Percentiles rank a stretch among this genome's conserved stretches.
phyloP scores from a whole-genome alignment of 2,888 invertebrate genomes.

The Dione vanillae region DNA sequence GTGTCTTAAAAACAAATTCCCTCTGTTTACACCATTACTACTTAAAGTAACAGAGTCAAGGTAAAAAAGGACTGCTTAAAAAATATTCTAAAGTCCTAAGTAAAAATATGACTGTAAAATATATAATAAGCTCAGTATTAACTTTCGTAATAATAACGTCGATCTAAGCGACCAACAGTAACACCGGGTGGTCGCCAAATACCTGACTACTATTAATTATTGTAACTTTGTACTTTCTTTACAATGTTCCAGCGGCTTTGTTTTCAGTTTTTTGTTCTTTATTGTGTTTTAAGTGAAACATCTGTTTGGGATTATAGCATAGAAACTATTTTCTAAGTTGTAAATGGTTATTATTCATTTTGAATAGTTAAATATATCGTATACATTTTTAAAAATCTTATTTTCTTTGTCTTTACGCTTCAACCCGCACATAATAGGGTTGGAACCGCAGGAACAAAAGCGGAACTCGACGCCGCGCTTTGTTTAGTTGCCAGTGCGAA shows the following conservation, averaged over 20 bases:
- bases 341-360: not conserved
- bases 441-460: too few species aligned
- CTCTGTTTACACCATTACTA: not conserved
- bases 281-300: constrained; percentile 2
- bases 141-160: not conserved
- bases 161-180: not conserved
- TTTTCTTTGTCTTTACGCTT: too few species aligned
- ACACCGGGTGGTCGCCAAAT: constrained; percentile 14
- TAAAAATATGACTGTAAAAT: not conserved
- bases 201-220: not conserved
- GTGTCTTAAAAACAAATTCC: not conserved
- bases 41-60: not conserved
- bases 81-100: too few species aligned
- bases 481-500: too few species aligned
- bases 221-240: not conserved
- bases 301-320: not conserved
- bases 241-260: not conserved
- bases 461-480: too few species aligned
- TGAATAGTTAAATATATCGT: not conserved
- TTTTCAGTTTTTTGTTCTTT: not conserved
- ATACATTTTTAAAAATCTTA: too few species aligned
- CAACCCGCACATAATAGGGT: too few species aligned
- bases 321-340: not conserved
- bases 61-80: too few species aligned
- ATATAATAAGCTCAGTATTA: not conserved